Evolutionary conservation across 2,113 vertebrate genomes (phyloP).

Genomic region (Potamarius usumacintae): DNA sequence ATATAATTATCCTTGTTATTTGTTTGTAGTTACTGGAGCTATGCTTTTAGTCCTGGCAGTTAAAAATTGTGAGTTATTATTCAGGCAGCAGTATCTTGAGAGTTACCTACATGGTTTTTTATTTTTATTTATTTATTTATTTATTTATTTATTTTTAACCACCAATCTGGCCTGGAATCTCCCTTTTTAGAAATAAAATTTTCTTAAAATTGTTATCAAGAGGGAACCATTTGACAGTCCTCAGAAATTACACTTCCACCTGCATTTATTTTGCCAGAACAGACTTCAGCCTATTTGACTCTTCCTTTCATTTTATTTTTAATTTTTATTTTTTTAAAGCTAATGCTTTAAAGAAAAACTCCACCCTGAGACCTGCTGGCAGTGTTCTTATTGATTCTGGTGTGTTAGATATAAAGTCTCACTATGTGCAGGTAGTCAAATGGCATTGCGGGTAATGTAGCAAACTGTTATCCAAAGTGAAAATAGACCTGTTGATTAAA

Average conservation of each 20-base stretch:
- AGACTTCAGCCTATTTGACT: not conserved
- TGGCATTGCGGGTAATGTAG: not conserved
- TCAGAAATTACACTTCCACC: not conserved
- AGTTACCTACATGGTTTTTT: not conserved
- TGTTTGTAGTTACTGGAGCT: slow-evolving; percentile 23
- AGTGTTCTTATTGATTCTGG: not conserved
- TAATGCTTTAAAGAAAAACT: not conserved
- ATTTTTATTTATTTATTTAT: no score
- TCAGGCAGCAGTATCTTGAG: not conserved
- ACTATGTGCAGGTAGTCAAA: not conserved
- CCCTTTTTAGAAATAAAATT: not conserved
- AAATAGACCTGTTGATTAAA: not conserved
- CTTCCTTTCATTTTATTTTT: no score
- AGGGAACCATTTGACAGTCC: not conserved
- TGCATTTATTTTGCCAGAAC: not conserved
- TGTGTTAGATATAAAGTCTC: not conserved
- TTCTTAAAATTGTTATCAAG: not conserved
- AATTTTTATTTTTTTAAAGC: not conserved
- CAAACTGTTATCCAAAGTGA: not conserved
- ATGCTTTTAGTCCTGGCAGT: slow-evolving; percentile 20
- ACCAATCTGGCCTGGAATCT: not conserved
- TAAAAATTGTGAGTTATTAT: slow-evolving; percentile 21
- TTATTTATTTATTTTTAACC: no score
- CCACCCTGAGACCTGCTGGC: not conserved
- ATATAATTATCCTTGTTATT: slow-evolving; percentile 12